Evolutionary conservation across 1,140 invertebrate genomes (phyloP).

Genomic region (Sycobia sp.): DNA sequence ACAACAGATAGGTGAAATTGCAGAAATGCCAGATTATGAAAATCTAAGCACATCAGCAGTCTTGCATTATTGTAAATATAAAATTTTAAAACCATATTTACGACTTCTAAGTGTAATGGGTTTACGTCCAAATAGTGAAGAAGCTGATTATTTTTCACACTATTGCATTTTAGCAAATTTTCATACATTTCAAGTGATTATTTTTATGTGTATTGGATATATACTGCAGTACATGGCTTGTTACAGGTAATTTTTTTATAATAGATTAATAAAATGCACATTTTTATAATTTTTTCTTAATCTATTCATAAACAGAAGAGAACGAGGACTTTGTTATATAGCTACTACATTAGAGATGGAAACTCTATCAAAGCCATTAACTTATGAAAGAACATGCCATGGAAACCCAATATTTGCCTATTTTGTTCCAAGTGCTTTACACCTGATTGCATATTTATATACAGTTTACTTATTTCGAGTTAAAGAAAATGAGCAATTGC

Average conservation of each 20-base stretch:
- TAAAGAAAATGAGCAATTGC: slow-evolving; percentile 84
- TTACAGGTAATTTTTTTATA: slow-evolving; percentile 56
- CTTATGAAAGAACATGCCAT: slow-evolving; percentile 68
- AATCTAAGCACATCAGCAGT: slow-evolving; percentile 74
- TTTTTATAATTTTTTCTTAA: slow-evolving; percentile 18
- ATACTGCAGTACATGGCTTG: slow-evolving; percentile 77
- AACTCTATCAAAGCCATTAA: slow-evolving; percentile 46
- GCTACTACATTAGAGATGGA: slow-evolving; percentile 54
- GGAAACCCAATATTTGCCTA: slow-evolving; percentile 77
- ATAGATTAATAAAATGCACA: not conserved
- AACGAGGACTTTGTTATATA: slow-evolving; percentile 75
- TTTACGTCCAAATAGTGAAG: slow-evolving; percentile 70
- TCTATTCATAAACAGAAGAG: too few relatives aligned
- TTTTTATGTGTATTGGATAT: slow-evolving; percentile 73
- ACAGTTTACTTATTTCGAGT: slow-evolving; percentile 79
- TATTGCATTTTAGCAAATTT: slow-evolving; percentile 68
- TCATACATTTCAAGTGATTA: slow-evolving; percentile 71
- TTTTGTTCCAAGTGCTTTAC: slow-evolving; percentile 77
- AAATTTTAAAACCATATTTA: slow-evolving; percentile 78
- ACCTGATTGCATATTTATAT: slow-evolving; percentile 78
- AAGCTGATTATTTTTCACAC: slow-evolving; percentile 64
- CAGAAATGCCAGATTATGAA: slow-evolving; percentile 69
- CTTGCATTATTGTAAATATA: slow-evolving; percentile 77
- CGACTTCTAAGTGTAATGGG: slow-evolving; percentile 75
- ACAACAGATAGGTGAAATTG: slow-evolving; percentile 69